phyloP scores from a whole-genome alignment of 35 echinoderm and acorn worm species.

The Diadema setosum region DNA sequence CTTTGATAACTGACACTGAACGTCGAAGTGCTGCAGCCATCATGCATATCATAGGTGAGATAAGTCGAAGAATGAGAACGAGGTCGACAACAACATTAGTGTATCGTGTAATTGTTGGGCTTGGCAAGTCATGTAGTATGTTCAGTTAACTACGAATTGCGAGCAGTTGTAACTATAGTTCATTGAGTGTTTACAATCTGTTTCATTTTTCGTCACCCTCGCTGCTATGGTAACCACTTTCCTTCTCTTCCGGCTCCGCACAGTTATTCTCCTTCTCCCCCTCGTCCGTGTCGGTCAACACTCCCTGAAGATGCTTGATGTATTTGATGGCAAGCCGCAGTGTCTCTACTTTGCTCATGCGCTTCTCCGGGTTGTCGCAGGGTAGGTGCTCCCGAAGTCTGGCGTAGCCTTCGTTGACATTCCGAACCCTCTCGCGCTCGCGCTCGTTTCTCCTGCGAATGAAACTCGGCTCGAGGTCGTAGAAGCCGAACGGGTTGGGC shows the following conservation, averaged over 20 bases:
- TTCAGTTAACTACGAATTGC: background rate
- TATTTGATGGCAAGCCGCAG: constrained; percentile 85
- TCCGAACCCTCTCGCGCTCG: constrained; percentile 83
- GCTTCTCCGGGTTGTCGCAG: constrained; percentile 86
- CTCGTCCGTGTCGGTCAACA: constrained; percentile 49
- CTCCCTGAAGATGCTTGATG: constrained; percentile 90
- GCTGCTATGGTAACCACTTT: constrained; percentile 60
- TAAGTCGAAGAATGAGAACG: background rate
- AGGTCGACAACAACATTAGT: background rate
- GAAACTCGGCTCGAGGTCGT: constrained; percentile 92
- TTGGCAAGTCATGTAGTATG: too few species aligned
- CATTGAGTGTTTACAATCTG: background rate
- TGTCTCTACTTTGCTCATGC: constrained; percentile 95
- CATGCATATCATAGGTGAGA: background rate
- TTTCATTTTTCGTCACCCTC: constrained; percentile 57
- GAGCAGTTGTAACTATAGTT: background rate
- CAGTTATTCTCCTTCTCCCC: constrained; percentile 74
- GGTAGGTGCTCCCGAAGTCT: constrained; percentile 83
- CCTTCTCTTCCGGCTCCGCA: constrained; percentile 44
- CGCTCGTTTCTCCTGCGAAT: constrained; percentile 90
- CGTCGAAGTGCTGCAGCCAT: background rate
- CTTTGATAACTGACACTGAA: too few species aligned
- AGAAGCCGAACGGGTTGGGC: constrained; percentile 87
- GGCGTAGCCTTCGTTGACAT: constrained; percentile 94
- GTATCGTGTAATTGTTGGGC: too few species aligned